Conservation (phyloP, 1,140 invertebrate species). For the Spodoptera frugiperda region DNA sequence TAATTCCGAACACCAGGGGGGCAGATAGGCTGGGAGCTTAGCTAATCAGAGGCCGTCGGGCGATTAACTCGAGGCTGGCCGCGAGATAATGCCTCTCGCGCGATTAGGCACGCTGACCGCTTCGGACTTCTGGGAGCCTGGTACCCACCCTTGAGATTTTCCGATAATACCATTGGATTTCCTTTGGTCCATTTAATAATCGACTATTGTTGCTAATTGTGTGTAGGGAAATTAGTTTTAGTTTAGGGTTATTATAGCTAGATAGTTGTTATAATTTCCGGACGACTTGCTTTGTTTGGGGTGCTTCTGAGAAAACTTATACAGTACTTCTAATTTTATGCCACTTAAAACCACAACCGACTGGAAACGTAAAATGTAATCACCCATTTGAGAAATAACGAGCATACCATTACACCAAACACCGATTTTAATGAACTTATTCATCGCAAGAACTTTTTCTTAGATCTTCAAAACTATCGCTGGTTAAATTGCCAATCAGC, state of each 20-base stretch:
- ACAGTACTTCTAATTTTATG: background rate
- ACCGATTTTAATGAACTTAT: too few relatives aligned
- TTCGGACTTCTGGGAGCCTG: slow-evolving; percentile 63
- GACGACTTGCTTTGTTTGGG: slow-evolving; percentile 13
- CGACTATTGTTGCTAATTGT: slow-evolving; percentile 39
- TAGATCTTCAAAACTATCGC: background rate
- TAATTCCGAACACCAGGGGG: slow-evolving; percentile 71
- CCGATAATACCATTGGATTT: slow-evolving; percentile 60
- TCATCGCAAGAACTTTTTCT: background rate
- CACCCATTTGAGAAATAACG: background rate
- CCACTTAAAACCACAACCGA: background rate
- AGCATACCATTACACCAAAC: too few relatives aligned
- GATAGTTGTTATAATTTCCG: slow-evolving; percentile 30
- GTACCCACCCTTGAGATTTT: slow-evolving; percentile 62
- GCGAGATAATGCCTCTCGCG: slow-evolving; percentile 78
- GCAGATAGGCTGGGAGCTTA: slow-evolving; percentile 71
- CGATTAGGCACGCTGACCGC: slow-evolving; percentile 80
- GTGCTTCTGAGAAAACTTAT: background rate
- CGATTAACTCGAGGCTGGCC: slow-evolving; percentile 67
- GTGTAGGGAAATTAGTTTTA: slow-evolving; percentile 47
- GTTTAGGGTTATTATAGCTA: slow-evolving; percentile 25
- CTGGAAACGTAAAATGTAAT: background rate
- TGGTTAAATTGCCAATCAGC: slow-evolving; percentile 29
- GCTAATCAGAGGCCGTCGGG: slow-evolving; percentile 78
- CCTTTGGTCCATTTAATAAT: slow-evolving; percentile 50